Conservation (phyloP, 2,888 invertebrate species). For the Cinara cedri region DNA sequence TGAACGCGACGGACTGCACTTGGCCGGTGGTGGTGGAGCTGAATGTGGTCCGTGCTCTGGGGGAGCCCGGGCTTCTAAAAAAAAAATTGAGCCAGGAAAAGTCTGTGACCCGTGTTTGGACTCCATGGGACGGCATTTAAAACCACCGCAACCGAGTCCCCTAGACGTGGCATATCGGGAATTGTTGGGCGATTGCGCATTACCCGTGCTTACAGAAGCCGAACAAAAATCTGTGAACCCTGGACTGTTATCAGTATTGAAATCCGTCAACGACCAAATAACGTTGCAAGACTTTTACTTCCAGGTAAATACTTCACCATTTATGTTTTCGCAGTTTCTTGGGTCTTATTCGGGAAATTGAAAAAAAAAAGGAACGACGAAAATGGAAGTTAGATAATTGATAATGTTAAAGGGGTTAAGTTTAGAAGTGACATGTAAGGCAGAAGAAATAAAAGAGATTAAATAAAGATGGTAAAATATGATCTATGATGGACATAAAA, state of each 20-base stretch:
- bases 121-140: neutral
- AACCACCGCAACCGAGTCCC: neutral
- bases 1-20: constrained; percentile 10
- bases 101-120: constrained; percentile 38
- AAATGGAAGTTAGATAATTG: no score
- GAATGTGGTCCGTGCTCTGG: neutral
- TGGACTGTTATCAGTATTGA: constrained; percentile 2
- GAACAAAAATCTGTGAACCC: constrained; percentile 8
- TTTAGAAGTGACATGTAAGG: no score
- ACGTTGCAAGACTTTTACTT: constrained; percentile 48
- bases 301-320: no score
- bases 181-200: constrained; percentile 21
- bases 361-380: no score
- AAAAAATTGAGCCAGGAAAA: neutral
- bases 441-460: no score
- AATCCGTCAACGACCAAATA: neutral
- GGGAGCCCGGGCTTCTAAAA: neutral
- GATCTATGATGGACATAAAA: no score
- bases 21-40: constrained; percentile 17
- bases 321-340: no score
- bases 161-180: neutral
- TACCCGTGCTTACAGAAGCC: constrained; percentile 12
- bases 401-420: no score
- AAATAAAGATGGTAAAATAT: no score
- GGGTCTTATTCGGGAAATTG: no score